Evolutionary conservation across 2,888 invertebrate species (phyloP), one percentile per base, ranked within the genome.

Genomic region (Pelosia muscerda): DNA sequence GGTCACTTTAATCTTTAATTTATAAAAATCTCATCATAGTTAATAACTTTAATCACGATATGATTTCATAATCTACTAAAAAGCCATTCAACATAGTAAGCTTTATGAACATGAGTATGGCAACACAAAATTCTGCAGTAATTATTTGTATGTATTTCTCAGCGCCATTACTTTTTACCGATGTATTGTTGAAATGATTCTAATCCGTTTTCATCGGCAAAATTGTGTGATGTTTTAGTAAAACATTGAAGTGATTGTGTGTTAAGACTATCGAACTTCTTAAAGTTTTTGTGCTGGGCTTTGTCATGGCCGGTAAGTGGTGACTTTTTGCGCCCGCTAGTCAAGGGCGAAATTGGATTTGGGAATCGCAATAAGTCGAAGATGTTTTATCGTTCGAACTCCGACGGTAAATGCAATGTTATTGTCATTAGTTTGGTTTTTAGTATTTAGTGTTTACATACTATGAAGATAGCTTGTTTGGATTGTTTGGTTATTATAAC

Each of bases 231-330:
- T 95, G 95, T 95, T 95, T 94, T 95, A 95, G 89, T 87, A 89
- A 92, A 92, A 92, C 91, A 88, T 86, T 91, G 81, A 88, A 90
- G 94, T 94, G 94, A 91, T 92, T 94, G 95, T 95, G 95, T 90
- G 88, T 82, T 91, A 90, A 92, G 92, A 95, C 92, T 94, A 90
- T 94, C 79, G 89, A 93, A 94, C 92, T 94, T 92, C 90, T 89
- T 91, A 92, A 90, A 94, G 93, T 94, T 93, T 90, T 93, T 92
- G 94, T 94, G 95, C 95, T 94, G 94, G 95, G 94, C 92, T 96
- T 96, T 96, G 97, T 96, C 96, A 97, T 97, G 97, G 97, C 97
- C 97, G 97, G 97, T 97, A 96, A 97, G 97, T 96, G 95, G 94
- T 93, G 95, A 95, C 94, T 95, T 95, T 95, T 94, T 91, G 93